These are phyloP conservation scores for Nycticebus coucang DNA, from an alignment of 2,113 vertebrate species.

Conservation along the genomic window DNA sequence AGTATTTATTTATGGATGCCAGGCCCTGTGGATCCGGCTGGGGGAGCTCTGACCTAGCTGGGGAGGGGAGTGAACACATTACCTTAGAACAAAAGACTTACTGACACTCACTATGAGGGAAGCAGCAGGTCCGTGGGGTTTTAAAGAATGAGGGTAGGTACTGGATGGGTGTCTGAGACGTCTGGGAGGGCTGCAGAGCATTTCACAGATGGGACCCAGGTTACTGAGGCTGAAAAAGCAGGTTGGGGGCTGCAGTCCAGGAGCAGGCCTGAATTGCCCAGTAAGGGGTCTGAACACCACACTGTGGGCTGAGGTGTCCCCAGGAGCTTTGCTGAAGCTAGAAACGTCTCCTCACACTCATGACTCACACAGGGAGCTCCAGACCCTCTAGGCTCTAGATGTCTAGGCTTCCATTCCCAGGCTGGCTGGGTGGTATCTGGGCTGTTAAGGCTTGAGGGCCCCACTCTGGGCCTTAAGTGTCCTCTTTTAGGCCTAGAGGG, in stretches of 20 bases:
- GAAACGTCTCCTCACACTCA: not conserved
- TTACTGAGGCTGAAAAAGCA: not conserved
- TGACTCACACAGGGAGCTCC: not conserved
- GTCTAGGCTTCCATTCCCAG: not conserved
- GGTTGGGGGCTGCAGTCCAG: not conserved
- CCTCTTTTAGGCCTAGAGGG: not conserved
- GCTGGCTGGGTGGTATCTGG: not conserved
- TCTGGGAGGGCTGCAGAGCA: rapidly evolving
- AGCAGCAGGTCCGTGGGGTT: no score
- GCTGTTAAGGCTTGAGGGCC: not conserved
- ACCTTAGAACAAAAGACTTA: not conserved
- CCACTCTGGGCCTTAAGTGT: not conserved
- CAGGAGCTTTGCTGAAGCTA: not conserved
- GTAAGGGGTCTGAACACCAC: not conserved
- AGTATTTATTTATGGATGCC: no score
- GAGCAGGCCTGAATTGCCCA: not conserved
- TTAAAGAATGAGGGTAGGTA: not conserved
- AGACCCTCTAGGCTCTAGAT: not conserved
- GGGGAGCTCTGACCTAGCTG: rapidly evolving
- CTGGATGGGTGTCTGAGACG: not conserved
- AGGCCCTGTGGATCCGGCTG: not conserved
- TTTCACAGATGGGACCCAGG: not conserved
- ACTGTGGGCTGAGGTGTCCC: rapidly evolving
- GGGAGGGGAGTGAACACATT: not conserved
- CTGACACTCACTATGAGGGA: rapidly evolving